These are phyloP conservation scores for Eupithecia insigniata DNA, from an alignment of 2,888 invertebrate species.

Conservation along the genomic window DNA sequence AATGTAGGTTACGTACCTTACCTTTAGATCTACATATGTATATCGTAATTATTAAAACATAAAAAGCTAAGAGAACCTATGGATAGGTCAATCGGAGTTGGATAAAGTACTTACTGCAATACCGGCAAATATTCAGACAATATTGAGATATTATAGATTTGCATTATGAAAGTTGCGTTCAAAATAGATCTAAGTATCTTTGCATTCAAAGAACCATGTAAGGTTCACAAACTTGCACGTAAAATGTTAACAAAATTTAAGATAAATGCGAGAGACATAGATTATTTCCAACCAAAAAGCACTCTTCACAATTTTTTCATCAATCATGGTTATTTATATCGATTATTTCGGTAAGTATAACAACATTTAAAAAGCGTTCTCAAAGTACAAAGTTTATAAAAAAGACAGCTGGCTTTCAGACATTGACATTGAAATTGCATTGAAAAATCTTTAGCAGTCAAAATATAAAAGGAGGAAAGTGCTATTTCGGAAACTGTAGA, in stretches of 20 bases:
- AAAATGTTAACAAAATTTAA: background rate
- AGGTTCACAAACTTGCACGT: background rate
- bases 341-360: too few species aligned
- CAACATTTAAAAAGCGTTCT: background rate
- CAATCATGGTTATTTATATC: background rate
- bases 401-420: background rate
- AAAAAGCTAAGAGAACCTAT: background rate
- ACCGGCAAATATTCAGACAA: background rate
- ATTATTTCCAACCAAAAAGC: background rate
- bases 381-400: background rate
- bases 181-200: background rate
- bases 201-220: background rate
- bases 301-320: background rate
- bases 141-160: background rate
- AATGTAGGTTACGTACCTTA: background rate
- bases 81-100: background rate
- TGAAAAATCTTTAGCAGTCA: background rate
- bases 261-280: background rate
- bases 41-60: background rate
- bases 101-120: background rate
- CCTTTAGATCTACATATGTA: background rate
- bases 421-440: background rate
- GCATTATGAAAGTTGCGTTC: background rate
- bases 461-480: background rate
- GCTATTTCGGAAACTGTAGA: too few species aligned